Evolutionary conservation across 2,113 vertebrate genomes (phyloP).

Genomic region (Myanophis thanlyinensis): DNA sequence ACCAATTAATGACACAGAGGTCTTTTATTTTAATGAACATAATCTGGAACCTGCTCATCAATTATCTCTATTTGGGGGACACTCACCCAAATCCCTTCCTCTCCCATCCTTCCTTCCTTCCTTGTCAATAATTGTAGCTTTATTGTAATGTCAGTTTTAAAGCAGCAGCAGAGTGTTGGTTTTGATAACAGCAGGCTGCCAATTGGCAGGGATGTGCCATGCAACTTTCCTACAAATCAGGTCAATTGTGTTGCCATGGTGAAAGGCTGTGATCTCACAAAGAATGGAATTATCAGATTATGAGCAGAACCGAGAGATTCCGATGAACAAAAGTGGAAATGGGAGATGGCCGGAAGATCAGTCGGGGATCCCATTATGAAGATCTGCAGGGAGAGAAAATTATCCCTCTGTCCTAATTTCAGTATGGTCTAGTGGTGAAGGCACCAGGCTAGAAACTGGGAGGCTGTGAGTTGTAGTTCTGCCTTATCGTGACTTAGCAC

Average conservation of each 20-base stretch:
- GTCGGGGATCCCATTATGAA: neutral
- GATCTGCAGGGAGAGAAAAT: neutral
- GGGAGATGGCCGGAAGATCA: neutral
- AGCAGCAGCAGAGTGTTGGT: neutral
- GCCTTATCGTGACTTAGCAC: neutral
- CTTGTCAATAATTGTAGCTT: neutral
- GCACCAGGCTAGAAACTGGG: neutral
- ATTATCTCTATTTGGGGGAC: neutral
- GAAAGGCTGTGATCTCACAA: conserved; percentile 15
- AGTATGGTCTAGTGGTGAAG: neutral
- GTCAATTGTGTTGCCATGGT: conserved; percentile 29
- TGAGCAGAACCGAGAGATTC: conserved; percentile 3
- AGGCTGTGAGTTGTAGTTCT: neutral
- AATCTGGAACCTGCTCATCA: neutral
- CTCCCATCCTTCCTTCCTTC: too few species aligned
- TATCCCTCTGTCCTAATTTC: neutral
- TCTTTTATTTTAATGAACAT: neutral
- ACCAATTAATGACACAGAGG: too few species aligned
- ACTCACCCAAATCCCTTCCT: neutral
- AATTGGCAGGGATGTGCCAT: conserved; percentile 6
- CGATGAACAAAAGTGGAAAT: neutral
- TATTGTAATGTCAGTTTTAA: neutral
- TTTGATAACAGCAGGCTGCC: conserved; percentile 6
- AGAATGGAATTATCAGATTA: conserved; percentile 29
- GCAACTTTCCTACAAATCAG: conserved; percentile 10